Evolutionary conservation across 2,888 invertebrate genomes (phyloP), one percentile per base, ranked within the genome.

Genomic region (Sycophila texana): DNA sequence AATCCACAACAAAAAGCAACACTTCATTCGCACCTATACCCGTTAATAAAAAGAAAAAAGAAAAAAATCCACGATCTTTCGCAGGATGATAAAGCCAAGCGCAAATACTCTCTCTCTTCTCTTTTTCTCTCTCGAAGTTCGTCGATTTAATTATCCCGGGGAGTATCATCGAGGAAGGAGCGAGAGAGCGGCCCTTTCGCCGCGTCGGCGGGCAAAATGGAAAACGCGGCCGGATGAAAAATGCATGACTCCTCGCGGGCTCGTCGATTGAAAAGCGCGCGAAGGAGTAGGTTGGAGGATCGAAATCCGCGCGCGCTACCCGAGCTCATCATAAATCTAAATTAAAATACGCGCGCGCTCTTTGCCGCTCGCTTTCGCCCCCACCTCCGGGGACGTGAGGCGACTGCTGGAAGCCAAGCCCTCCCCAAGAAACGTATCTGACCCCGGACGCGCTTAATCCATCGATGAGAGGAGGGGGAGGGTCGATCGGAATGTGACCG

Each of bases 321-420:
- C 68, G 61, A 63, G 63, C 55, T 70, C 76, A 76, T 76, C 70
- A 71, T 77, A 77, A 77, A 77, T 77, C 77, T 71, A 77, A 77
- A 77, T 77, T 71, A 77, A 71, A 77, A 71, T 57, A 65, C 77
- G 63, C 58, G 18, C 18, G 58, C 58, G 20, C 58, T 20, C 58
- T 20, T 18, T 39, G 39, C 39, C 39, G 39, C 39, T 39, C 39
- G 39, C 39, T 39, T 39, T 39, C 39, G 39, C 7, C 71, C 7
- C 20, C 0, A 5, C 10, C 39, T n/a, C 60, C 63, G 51, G 61
- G 53, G 61, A 70, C 76, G 76, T 70, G 76, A 76, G 76, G 47
- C 68, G 76, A 76, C 61, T 76, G 70, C 10, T 39, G 55, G 53
- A 76, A 76, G 68, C 70, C 76, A 55, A 63, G 57, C 39, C 39